Conservation (phyloP, 2,797 vertebrate genomes). For the Acipenser transmontanus region DNA sequence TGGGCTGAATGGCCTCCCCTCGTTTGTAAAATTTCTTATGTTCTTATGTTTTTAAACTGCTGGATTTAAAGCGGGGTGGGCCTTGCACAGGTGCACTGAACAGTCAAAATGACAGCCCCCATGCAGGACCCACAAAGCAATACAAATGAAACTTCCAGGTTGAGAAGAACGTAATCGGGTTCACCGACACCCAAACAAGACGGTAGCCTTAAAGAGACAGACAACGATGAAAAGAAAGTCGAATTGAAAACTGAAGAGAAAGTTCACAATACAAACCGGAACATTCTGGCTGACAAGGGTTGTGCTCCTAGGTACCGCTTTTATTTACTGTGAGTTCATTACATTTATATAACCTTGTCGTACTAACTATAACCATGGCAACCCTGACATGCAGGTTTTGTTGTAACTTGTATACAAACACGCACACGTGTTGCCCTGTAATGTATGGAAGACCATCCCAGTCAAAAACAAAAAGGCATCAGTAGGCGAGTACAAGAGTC, state of each 20-base stretch:
- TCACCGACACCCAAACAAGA: constrained; percentile 18
- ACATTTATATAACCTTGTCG: no score
- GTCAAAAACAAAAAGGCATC: no score
- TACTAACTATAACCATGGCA: no score
- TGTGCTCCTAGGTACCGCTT: constrained; percentile 68
- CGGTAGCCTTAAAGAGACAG: constrained; percentile 12
- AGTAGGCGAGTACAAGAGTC: no score
- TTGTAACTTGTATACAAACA: no score
- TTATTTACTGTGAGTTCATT: constrained; percentile 79
- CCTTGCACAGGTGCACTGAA: neutral
- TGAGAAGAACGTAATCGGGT: constrained; percentile 48
- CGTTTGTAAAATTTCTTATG: no score
- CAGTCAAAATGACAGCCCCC: constrained; percentile 48
- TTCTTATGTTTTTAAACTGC: neutral
- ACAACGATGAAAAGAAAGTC: constrained; percentile 11
- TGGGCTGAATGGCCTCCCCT: no score
- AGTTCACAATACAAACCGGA: constrained; percentile 32
- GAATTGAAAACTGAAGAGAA: constrained; percentile 15
- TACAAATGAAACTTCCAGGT: neutral
- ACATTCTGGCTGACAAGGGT: constrained; percentile 81
- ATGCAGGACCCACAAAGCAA: constrained; percentile 5
- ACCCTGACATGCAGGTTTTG: no score
- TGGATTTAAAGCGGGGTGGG: no score
- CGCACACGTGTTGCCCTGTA: no score
- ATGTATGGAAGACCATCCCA: no score